Evolutionary conservation across 2,797 vertebrate genomes (phyloP), one percentile per base, ranked within the genome.

Genomic region (Silurus lanzhouensis): DNA sequence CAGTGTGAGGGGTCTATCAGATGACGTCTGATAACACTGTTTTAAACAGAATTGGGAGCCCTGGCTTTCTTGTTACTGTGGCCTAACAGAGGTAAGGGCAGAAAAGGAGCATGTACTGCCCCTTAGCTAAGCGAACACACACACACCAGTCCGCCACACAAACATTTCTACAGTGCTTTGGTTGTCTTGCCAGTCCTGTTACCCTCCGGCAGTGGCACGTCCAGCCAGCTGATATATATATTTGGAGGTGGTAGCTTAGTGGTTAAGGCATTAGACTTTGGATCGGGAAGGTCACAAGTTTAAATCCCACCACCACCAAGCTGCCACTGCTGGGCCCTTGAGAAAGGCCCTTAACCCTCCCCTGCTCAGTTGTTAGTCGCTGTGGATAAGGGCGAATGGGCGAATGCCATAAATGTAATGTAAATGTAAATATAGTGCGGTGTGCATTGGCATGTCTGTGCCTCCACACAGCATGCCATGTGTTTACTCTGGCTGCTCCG

Each of bases 11-110:
- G 79, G 74, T 83, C 60, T 80, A 83, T 81, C 79, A 84, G 84
- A 87, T 90, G 83, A 87, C 8, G 61, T 86, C 89, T 84, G 84
- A 83, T 87, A 88, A 82, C 85, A 63, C 27, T 68, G 68, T 84
- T 88, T 88, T 81, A 82, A 83, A 83, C 76, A 58, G 38, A 64
- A 80, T 71, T 58, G 46, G 82, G 66, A 64, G 25, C 67, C 80
- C n/a, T 77, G 66, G 78, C 44, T 44, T 46, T 77, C 68, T 83
- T 83, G 20, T 87, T 86, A 85, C 82, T 87, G 82, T 88, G 83
- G 64, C 82, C 60, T 83, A 52, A 70, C 46, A 71, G 15, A 31
- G 52, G 46, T 80, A 46, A 44, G 44, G 44, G 74, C 46, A 74
- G 22, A 63, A n/a, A 13, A 44, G 44, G 66, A 48, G 6, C 67